A percentile compares a stretch with the other conserved stretches of the same genome.
Conservation (phyloP, 2,797 vertebrate species). For the Staurois parvus region DNA sequence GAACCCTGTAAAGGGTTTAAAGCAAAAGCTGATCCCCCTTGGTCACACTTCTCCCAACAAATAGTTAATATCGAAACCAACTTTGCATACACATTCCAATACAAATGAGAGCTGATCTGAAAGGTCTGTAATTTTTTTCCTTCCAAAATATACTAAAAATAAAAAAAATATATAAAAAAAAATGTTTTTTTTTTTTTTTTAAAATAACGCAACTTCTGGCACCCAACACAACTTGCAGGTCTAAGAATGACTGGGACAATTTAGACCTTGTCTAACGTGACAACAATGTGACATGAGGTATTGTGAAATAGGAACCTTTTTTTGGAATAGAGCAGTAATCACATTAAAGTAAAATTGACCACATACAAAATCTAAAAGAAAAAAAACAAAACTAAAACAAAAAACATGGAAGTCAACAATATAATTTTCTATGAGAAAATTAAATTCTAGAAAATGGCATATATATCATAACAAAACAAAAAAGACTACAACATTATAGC, state of each 20-base stretch:
- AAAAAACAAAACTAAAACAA: conserved; percentile 76
- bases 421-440: conserved; percentile 97
- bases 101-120: conserved; percentile 66
- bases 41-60: conserved; percentile 42
- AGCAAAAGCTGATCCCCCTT: background rate
- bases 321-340: conserved; percentile 94
- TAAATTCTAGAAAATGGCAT: conserved; percentile 89
- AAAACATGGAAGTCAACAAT: conserved; percentile 88
- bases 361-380: conserved; percentile 82
- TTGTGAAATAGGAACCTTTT: conserved; percentile 87
- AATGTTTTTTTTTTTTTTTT: too few species aligned
- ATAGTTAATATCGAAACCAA: conserved; percentile 67
- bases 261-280: conserved; percentile 78
- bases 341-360: conserved; percentile 89
- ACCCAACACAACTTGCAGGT: conserved; percentile 39
- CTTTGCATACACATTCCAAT: conserved; percentile 67
- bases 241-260: conserved; percentile 76
- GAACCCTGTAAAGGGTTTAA: background rate
- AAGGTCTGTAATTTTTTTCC: conserved; percentile 65
- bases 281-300: conserved; percentile 95
- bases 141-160: background rate
- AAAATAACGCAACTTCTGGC: background rate
- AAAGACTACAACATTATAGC: conserved; percentile 89
- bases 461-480: conserved; percentile 88
- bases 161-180: too few species aligned